These are phyloP conservation scores for Lottia gigantea DNA, from an alignment of 2,888 invertebrate species.

Conservation along the genomic window DNA sequence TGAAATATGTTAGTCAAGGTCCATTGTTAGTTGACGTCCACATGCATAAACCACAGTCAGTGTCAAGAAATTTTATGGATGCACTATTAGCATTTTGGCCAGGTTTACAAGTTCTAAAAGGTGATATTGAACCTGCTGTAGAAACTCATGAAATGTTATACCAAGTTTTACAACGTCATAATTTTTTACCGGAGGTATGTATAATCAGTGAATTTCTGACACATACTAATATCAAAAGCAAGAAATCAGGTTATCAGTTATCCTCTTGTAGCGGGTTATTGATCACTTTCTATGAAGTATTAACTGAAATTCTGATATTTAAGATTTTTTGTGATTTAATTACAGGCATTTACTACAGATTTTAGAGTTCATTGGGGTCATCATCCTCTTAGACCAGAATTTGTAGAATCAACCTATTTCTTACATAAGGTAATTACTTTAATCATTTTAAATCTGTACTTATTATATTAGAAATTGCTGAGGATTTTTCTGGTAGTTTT, in stretches of 20 bases:
- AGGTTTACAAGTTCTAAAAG: slow-evolving; percentile 87
- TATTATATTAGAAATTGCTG: background rate
- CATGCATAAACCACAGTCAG: slow-evolving; percentile 95
- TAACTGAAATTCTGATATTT: background rate
- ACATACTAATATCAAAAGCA: no score
- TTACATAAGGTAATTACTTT: slow-evolving; percentile 75
- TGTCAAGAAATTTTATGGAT: slow-evolving; percentile 97
- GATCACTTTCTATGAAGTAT: background rate
- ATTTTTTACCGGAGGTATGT: slow-evolving; percentile 88
- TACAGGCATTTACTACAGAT: slow-evolving; percentile 91
- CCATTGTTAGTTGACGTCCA: slow-evolving; percentile 93
- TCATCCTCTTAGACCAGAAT: slow-evolving; percentile 95
- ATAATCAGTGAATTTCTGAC: no score
- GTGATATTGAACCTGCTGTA: slow-evolving; percentile 96
- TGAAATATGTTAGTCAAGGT: slow-evolving; percentile 96
- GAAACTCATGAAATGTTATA: slow-evolving; percentile 99
- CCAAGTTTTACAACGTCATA: slow-evolving; percentile 97
- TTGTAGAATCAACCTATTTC: slow-evolving; percentile 97
- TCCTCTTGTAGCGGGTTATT: no score
- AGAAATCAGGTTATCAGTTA: no score
- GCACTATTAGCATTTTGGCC: slow-evolving; percentile 98
- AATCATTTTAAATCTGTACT: background rate
- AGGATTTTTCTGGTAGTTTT: background rate
- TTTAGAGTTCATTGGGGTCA: slow-evolving; percentile 99
- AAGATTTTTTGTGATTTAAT: background rate